These are phyloP conservation scores for Sphaeridia pumilis DNA, from an alignment of 2,888 invertebrate species.

Conservation along the genomic window DNA sequence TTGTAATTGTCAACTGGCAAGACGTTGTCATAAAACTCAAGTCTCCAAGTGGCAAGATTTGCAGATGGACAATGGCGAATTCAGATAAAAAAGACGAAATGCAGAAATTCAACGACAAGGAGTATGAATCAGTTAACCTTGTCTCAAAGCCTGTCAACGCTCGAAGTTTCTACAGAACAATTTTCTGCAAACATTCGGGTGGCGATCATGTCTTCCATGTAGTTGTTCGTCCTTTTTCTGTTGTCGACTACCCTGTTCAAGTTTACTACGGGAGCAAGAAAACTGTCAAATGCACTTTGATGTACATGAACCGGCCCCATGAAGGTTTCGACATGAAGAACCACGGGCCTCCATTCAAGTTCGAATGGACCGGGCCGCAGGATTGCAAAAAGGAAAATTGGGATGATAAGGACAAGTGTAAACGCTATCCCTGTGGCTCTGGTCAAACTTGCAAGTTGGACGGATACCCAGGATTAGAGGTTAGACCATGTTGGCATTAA, in stretches of 20 bases:
- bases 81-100: not conserved
- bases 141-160: not conserved
- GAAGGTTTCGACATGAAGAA: not conserved
- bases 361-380: conserved; percentile 12
- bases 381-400: conserved; percentile 2
- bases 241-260: conserved; percentile 1
- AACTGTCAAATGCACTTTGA: conserved; percentile 1
- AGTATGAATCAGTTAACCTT: not conserved
- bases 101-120: conserved; percentile 1
- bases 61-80: conserved; percentile 1
- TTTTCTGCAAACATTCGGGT: not conserved
- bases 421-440: not conserved
- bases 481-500: too few relatives aligned
- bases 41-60: not conserved
- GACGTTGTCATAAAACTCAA: not conserved
- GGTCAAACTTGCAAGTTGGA: not conserved
- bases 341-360: conserved; percentile 1
- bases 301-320: not conserved
- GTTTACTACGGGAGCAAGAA: not conserved
- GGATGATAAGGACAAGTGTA: not conserved
- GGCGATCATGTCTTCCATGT: conserved; percentile 7
- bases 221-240: conserved; percentile 3
- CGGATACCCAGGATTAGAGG: not conserved
- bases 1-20: conserved; percentile 7
- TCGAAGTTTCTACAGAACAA: not conserved